phyloP scores from a whole-genome alignment of 2,113 vertebrate species.

The Rhinolophus sinicus region DNA sequence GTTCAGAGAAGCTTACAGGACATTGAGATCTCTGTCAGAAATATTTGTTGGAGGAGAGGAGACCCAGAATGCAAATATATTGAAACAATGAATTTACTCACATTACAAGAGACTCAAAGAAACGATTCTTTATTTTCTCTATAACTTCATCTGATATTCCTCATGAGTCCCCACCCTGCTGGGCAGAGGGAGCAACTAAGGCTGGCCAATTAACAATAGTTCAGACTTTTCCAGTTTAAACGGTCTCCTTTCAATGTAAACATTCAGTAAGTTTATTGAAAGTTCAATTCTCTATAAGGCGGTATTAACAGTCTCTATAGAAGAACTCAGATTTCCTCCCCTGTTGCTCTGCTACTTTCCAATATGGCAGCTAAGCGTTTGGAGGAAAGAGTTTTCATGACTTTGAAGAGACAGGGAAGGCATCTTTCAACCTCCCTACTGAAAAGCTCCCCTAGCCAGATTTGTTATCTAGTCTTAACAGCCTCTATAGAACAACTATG shows the following conservation, averaged over 20 bases:
- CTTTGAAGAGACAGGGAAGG: not conserved
- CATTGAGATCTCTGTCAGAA: not conserved
- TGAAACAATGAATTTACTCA: not conserved
- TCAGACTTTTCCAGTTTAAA: conserved; percentile 25
- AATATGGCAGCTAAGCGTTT: not conserved
- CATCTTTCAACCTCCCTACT: not conserved
- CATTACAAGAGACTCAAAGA: not conserved
- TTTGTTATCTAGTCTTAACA: no score
- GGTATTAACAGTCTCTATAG: not conserved
- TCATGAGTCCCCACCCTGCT: not conserved
- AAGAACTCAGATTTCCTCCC: not conserved
- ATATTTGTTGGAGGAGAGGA: not conserved
- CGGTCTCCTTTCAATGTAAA: conserved; percentile 23
- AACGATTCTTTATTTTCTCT: conserved; percentile 28
- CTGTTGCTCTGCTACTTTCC: not conserved
- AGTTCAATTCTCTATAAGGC: not conserved
- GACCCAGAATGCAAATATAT: not conserved
- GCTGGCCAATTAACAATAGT: not conserved
- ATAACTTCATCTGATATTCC: not conserved
- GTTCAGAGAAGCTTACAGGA: not conserved
- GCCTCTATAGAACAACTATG: no score
- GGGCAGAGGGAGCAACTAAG: not conserved
- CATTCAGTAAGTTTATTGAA: not conserved
- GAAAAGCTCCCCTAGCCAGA: not conserved
- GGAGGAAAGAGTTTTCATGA: not conserved